Percentiles rank a stretch among this genome's conserved stretches.
Evolutionary conservation across 2,797 vertebrate species (phyloP).

Genomic region (Microctenopoma stevenorrisi): DNA sequence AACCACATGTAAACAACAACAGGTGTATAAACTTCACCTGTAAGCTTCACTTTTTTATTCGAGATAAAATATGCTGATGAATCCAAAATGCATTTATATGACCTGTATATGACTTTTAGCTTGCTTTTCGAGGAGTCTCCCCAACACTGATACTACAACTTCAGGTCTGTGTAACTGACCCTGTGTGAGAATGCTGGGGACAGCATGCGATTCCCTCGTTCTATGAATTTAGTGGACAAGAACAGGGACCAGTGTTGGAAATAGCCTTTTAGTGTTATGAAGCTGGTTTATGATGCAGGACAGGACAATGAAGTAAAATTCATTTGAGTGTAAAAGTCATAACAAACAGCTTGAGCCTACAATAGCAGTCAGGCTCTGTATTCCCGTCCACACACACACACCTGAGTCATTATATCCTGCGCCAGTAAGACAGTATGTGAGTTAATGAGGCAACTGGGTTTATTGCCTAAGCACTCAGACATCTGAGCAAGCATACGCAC

Average conservation of each 20-base stretch:
- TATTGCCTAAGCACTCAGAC: conserved; percentile 48
- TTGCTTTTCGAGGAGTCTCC: too few species aligned
- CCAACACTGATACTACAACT: too few species aligned
- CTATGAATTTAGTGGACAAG: neutral
- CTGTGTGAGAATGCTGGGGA: neutral
- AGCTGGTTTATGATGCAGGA: conserved; percentile 47
- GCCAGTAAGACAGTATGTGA: conserved; percentile 47
- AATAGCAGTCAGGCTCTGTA: conserved; percentile 46
- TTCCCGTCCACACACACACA: conserved; percentile 29
- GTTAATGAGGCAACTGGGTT: conserved; percentile 66
- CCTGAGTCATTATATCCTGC: conserved; percentile 45
- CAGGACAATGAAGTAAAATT: conserved; percentile 55
- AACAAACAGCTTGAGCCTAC: conserved; percentile 55
- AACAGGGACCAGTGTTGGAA: conserved; percentile 15
- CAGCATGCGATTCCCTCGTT: neutral
- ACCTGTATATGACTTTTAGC: too few species aligned
- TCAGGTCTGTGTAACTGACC: neutral
- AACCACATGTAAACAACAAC: too few species aligned
- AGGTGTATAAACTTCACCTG: too few species aligned
- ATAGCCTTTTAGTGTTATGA: conserved; percentile 20
- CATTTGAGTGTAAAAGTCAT: conserved; percentile 58
- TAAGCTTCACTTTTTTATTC: too few species aligned
- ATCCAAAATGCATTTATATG: too few species aligned
- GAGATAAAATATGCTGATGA: too few species aligned
- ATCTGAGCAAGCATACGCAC: conserved; percentile 40